Evolutionary conservation across 92 coral and sea anemone genomes (phyloP), one percentile per base, ranked within the genome.

Genomic region (Diadumene lineata): DNA sequence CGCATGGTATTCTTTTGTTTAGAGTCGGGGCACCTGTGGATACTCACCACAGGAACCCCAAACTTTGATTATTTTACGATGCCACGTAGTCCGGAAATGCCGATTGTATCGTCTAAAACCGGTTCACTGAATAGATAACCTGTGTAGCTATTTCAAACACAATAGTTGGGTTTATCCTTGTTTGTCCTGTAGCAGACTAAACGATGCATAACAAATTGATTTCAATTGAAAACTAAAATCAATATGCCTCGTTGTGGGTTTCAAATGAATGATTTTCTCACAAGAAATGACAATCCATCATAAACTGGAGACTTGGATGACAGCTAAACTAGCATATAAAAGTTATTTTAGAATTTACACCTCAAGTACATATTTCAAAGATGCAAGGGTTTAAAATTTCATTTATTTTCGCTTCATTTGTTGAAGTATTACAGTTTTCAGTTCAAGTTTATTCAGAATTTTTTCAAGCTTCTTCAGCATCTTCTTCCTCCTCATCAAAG

Each of bases 401-500:
- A 23, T 62, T 62, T 62, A 62, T 62, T 62, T 62, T 62, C 0
- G 43, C 68, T 62, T 62, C 68, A 62, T 62, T 28, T 15, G 15
- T 23, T 62, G 68, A 70, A 53, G 75, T n/a, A n/a, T n/a, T n/a
- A 25, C 75, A 56, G 55, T 56, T 69, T 23, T 24, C 26, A 27
- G 13, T 27, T 24, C 38, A 67, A 50, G 74, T 69, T 55, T 61
- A 53, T 15, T 3, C 19, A 9, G 19, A 69, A 28, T 26, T 69
- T 70, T 70, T 51, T 28, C 64, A 63, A 51, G 82, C 89, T 58
- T 88, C 91, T 16, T 57, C 90, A 17, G 55, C 92, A 26, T 63
- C 84, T 66, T 85, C 92, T 38, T 83, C 98, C 68, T 92, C 94
- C 68, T 92, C 94, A 0, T 86, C 98, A 86, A 89, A 86, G 65